Evolutionary conservation across 2,113 vertebrate genomes (phyloP).

Genomic region (Mungos mungo): DNA sequence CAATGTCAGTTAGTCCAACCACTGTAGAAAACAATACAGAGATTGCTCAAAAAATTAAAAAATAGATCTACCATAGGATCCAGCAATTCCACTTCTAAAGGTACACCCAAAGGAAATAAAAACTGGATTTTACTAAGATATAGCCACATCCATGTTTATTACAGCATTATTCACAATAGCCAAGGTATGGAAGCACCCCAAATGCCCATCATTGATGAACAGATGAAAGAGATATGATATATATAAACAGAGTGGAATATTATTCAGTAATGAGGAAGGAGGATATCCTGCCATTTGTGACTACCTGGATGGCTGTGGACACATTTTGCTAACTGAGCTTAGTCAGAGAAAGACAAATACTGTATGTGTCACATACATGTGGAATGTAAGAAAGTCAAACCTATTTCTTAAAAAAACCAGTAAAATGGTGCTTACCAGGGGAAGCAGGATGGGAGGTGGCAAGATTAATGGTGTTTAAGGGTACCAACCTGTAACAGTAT

Average conservation of each 20-base stretch:
- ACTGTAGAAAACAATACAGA: not conserved
- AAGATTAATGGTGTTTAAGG: not conserved
- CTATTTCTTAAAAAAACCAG: not conserved
- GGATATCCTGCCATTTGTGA: not conserved
- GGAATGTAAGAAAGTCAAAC: not conserved
- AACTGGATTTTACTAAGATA: not conserved
- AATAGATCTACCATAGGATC: not conserved
- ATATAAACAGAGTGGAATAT: not conserved
- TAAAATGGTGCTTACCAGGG: not conserved
- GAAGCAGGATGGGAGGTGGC: not conserved
- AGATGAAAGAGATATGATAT: not conserved
- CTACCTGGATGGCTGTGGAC: not conserved
- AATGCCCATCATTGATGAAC: not conserved
- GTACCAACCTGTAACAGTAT: not conserved
- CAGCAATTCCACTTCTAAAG: not conserved
- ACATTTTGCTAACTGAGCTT: not conserved
- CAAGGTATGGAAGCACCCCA: not conserved
- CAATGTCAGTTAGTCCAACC: not conserved
- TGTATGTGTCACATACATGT: not conserved
- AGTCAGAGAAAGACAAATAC: not conserved
- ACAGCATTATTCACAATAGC: not conserved
- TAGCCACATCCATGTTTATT: not conserved
- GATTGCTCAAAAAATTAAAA: not conserved
- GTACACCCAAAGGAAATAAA: not conserved
- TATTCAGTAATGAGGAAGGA: not conserved